phyloP scores from a whole-genome alignment of 1,140 invertebrate species.

The Littorina saxatilis region DNA sequence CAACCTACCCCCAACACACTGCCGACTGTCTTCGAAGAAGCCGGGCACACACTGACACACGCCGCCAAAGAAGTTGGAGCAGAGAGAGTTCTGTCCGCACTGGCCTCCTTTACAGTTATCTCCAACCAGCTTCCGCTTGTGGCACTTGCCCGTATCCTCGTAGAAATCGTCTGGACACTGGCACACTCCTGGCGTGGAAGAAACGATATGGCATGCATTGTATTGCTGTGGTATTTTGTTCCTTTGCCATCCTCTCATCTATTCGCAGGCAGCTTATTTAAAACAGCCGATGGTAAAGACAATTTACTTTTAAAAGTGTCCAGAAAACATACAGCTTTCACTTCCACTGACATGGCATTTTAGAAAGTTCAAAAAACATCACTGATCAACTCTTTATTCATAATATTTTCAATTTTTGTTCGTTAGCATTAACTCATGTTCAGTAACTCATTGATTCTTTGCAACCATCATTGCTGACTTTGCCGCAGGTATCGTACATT shows the following conservation, averaged over 20 bases:
- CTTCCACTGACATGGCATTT: too few relatives aligned
- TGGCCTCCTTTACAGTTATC: constrained; percentile 28
- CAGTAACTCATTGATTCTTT: background rate
- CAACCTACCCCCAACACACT: background rate
- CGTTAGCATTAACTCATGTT: too few relatives aligned
- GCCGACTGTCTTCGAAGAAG: constrained; percentile 25
- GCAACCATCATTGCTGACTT: background rate
- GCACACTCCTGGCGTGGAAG: background rate
- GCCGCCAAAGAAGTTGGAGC: constrained; percentile 36
- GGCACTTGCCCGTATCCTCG: background rate
- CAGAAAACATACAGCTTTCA: too few relatives aligned
- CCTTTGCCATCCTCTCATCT: too few relatives aligned
- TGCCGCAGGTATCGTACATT: background rate
- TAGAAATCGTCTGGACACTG: constrained; percentile 32
- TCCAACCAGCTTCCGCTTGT: constrained; percentile 1
- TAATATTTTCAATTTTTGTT: too few relatives aligned
- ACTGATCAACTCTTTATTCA: too few relatives aligned
- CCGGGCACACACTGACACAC: constrained; percentile 36
- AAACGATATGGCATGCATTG: too few relatives aligned
- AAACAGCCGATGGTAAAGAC: too few relatives aligned
- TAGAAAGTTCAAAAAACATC: too few relatives aligned
- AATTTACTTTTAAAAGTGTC: too few relatives aligned
- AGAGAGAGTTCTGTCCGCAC: constrained; percentile 39
- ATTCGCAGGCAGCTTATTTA: too few relatives aligned
- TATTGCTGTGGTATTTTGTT: too few relatives aligned